Evolutionary conservation across 1,140 invertebrate species (phyloP), one percentile per base, ranked within the genome.

Genomic region (Cyphomyrmex costatus): DNA sequence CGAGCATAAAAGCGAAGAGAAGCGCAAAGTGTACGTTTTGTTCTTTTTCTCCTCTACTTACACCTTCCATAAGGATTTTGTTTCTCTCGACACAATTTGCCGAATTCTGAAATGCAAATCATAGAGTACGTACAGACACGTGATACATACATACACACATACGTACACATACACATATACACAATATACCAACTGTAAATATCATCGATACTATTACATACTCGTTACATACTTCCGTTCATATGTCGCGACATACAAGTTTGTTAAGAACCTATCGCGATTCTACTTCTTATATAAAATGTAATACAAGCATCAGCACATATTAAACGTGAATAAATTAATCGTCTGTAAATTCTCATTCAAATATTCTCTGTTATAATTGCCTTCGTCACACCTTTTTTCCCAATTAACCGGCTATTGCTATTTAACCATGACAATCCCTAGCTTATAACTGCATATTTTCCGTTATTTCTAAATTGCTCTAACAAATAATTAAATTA

Each of bases 281-380:
- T 88, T 87, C 92, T 90, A 92, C 90, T 90, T 92, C 91, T 91
- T 87, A 90, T 88, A 87, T 90, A 85, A 88, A 89, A 82, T 92
- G 86, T 92, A 92, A 66, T 87, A 89, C 86, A 87, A 86, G 61
- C 71, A 88, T 86, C 86, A 68, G 49, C 65, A 68, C 65, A 86
- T 92, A 90, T 89, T 89, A 90, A 90, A 90, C 89, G 91, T 92
- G 86, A 92, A 92, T 91, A 92, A 92, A 92, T 85, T 92, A 91
- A 86, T 92, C 92, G 90, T 92, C 92, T 92, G 91, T 92, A 92
- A 89, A 90, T 92, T 89, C 85, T 89, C 85, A 88, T n/a, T 70
- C 30, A 10, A 27, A 60, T 24, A 30, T 24, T 56, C 36, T 65
- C 14, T 88, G 16, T 46, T 46, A 10, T 80, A 56, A 86, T 60